Conservation (phyloP, 2,888 invertebrate genomes). For the Schrankia costaestrigalis region DNA sequence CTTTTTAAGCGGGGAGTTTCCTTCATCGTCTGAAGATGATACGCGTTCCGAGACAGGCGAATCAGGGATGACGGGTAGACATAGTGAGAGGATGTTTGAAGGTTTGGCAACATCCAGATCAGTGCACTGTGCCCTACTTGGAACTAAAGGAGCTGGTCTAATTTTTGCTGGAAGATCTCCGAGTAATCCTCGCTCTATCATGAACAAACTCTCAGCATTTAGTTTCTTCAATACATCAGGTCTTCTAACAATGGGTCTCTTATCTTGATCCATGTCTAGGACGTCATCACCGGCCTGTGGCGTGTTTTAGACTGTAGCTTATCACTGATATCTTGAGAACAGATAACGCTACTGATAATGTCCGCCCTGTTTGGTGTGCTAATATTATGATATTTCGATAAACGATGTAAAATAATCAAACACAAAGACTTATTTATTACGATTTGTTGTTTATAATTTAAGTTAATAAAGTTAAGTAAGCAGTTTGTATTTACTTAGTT, state of each 20-base stretch:
- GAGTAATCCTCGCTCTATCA: conserved; percentile 67
- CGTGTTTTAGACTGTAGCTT: conserved; percentile 55
- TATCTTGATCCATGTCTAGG: conserved; percentile 61
- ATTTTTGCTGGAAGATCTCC: conserved; percentile 67
- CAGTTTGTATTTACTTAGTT: no score
- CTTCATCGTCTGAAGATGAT: conserved; percentile 52
- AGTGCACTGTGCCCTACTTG: conserved; percentile 54
- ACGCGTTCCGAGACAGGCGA: conserved; percentile 46
- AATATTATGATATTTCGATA: conserved; percentile 15
- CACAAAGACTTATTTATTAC: no score
- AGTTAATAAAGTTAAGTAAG: no score
- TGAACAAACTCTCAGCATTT: conserved; percentile 61
- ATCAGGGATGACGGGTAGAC: conserved; percentile 56
- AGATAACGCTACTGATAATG: conserved; percentile 65
- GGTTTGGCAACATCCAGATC: conserved; percentile 71
- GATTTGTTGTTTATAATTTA: no score
- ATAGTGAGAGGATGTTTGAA: conserved; percentile 60
- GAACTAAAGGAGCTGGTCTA: conserved; percentile 52
- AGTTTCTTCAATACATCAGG: conserved; percentile 65
- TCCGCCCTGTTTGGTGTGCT: conserved; percentile 30
- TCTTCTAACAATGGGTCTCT: conserved; percentile 49
- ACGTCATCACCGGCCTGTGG: conserved; percentile 61
- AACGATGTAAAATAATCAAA: conserved; percentile 16
- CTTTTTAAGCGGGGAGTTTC: conserved; percentile 59
- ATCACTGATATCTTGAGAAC: conserved; percentile 51